Base-by-base conservation (phyloP, 2,888 invertebrate species). In the Drosophila mayaguana region DNA sequence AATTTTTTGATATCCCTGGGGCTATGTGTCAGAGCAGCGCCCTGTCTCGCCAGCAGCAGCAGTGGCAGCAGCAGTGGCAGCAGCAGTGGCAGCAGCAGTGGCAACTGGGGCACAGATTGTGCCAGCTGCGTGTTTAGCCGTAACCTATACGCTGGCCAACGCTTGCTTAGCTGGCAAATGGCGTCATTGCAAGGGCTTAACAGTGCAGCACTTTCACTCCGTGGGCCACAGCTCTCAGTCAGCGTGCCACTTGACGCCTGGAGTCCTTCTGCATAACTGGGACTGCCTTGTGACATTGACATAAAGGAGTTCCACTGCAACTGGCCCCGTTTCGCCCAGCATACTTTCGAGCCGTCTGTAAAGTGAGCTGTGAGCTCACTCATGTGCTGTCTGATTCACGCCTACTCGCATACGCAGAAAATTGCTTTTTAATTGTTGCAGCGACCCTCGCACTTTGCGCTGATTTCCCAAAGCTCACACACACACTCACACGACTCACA, bases 1-100 rank as follows among this genome's bases (percentile, higher is more conserved):
- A 78, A 88, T 82, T 75, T 76, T 76, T 72, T 73, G 67, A 78
- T 77, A 81, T 86, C 88, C 83, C 83, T 70, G 34, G 81, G 79
- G 85, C 62, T 88, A 75, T 85, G 79, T 88, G 81, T 79, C 83
- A 87, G 80, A 66, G 75, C 65, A 63, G 18, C 34, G 34, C 25
- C 4, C 16, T 42, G 14, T 25, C 38, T 51, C 36, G 14, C 22
- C 46, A 28, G 48, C 48, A 28, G 18, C 16, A 22, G 7, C 20
- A 14, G 43, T 6, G 1, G 43, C 12, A 7, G 22, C 16, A 25
- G 25, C 5, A 0, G 25, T 16, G 7, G 20, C 18, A 18, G 12
- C 6, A 20, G 43, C 25, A 20, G 43, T 6, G 1, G 43, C 12
- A 7, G 22, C 16, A 25, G 25, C 5, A 0, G 25, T 16, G 7